phyloP scores from a whole-genome alignment of 1,140 invertebrate species.

The Acromyrmex echinatior region DNA sequence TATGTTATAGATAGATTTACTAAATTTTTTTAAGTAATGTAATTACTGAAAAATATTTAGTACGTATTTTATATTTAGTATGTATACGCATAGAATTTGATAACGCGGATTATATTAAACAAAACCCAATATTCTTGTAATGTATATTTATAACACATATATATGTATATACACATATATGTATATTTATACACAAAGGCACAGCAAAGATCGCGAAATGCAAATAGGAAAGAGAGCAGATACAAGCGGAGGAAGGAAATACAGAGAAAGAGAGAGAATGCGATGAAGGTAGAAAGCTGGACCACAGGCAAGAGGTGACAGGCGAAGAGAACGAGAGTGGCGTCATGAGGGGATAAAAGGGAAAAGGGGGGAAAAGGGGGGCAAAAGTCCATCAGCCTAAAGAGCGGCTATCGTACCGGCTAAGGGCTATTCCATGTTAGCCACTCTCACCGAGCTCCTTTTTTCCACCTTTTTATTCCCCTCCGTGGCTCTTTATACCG shows the following conservation, averaged over 20 bases:
- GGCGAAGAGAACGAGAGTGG: conserved; percentile 67
- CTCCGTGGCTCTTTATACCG: conserved; percentile 78
- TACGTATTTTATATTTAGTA: not conserved
- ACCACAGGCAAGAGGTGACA: conserved; percentile 62
- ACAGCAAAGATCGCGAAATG: not conserved
- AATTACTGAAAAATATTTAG: not conserved
- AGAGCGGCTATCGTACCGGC: conserved; percentile 85
- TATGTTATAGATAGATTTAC: no score
- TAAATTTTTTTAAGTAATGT: not conserved
- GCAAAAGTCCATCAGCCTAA: conserved; percentile 82
- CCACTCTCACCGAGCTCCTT: conserved; percentile 82
- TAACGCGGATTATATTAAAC: not conserved
- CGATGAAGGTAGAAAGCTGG: conserved; percentile 36
- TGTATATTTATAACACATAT: not conserved
- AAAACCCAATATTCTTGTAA: not conserved
- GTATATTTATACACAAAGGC: not conserved
- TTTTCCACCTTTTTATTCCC: conserved; percentile 80
- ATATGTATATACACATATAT: no score
- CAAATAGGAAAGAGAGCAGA: not conserved
- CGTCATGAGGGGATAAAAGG: conserved; percentile 69
- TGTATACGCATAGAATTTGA: not conserved
- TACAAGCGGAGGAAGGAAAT: not conserved
- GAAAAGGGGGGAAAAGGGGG: conserved; percentile 7
- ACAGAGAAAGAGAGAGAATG: conserved; percentile 69
- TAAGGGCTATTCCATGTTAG: conserved; percentile 87